phyloP scores from a whole-genome alignment of 2,797 vertebrate genomes.

The Gallinago solitaria region DNA sequence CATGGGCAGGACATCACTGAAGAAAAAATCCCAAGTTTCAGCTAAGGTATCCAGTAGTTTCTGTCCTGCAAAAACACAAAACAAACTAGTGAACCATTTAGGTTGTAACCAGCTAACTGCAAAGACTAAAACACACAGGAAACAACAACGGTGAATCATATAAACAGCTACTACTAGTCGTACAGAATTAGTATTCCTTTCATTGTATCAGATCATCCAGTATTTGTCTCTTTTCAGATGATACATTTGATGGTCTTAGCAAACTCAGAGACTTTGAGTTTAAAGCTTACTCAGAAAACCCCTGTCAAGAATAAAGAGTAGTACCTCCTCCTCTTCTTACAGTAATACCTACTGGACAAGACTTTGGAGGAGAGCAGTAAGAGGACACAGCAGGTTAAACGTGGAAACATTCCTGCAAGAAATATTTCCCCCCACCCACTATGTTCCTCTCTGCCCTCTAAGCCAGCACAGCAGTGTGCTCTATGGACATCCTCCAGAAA shows the following conservation, averaged over 20 bases:
- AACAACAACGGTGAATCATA: neutral
- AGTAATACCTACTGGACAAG: neutral
- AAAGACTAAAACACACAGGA: neutral
- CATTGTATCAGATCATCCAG: neutral
- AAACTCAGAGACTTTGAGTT: neutral
- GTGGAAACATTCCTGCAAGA: neutral
- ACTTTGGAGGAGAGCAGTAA: neutral
- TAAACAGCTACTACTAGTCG: neutral
- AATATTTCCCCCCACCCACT: neutral
- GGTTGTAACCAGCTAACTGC: neutral
- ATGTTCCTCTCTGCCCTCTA: neutral
- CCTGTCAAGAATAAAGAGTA: neutral
- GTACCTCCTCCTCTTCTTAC: neutral
- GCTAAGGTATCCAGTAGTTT: conserved; percentile 97
- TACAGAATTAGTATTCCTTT: neutral
- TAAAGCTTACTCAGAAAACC: neutral
- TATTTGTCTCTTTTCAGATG: neutral
- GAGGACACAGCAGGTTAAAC: neutral
- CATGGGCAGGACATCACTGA: conserved; percentile 94
- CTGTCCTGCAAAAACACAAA: conserved; percentile 84
- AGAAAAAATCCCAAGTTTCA: conserved; percentile 99
- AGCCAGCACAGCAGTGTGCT: neutral
- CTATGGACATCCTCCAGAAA: neutral
- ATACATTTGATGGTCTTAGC: neutral
- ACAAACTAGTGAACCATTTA: neutral